Base-by-base conservation (phyloP, 2,888 invertebrate genomes). In the Patella caerulea region DNA sequence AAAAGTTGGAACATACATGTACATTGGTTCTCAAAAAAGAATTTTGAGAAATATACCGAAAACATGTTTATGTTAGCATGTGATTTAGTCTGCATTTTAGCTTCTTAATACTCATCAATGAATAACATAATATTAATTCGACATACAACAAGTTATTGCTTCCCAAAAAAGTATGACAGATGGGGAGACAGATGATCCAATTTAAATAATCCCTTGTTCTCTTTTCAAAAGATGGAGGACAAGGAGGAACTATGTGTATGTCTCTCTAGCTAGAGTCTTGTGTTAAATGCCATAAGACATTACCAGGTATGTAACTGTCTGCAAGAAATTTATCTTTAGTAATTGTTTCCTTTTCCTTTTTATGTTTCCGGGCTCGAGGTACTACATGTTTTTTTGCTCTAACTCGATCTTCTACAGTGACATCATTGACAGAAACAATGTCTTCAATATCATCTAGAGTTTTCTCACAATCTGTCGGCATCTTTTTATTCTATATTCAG, bases 291-390 rank as follows among this genome's bases (percentile, higher is more conserved):
- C 45, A 7, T 45, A 65, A 65, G 56, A 24, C 24, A 34, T 59
- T 95, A 24, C 97, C 96, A 88, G 87, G 87, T 52, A 89, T 87
- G 73, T 86, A 81, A 82, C 89, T 89, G 73, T 89, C 89, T 74
- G 85, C 84, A 70, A 82, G 77, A 5, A 84, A 77, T 73, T 79
- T 75, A 52, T 81, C 78, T 29, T 78, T 73, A 45, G 12, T 70
- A 15, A 55, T 19, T 4, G 70, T 69, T n/a, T 75, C 71, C 24
- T 69, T 65, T 19, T 71, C 76, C 75, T 79, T 83, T 11, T 71
- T 56, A 45, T 77, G 54, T 75, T 77, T 85, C 69, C 84, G 86
- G 3, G 83, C 82, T 78, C 83, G 83, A 0, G 88, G 87, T 12
- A 88, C 79, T 5, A 89, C 83, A 71, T 83, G 83, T 76, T 81